Percentiles rank a stretch among this genome's conserved stretches.
These are phyloP conservation scores for Peucedramus taeniatus DNA, from an alignment of 2,113 vertebrate species.

Conservation along the genomic window DNA sequence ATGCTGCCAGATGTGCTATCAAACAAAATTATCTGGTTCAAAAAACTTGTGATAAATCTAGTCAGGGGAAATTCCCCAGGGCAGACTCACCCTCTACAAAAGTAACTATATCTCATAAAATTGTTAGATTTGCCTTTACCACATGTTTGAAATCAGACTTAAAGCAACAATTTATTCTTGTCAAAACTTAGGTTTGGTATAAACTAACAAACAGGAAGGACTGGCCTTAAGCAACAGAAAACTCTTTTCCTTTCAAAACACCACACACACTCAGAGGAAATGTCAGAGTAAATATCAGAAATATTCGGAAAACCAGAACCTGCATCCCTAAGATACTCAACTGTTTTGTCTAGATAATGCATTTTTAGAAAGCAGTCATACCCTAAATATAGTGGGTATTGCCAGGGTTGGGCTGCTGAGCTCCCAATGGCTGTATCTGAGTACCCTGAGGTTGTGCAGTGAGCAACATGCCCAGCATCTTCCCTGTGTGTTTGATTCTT, in stretches of 20 bases:
- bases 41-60: slow-evolving; percentile 73
- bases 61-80: slow-evolving; percentile 45
- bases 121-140: not conserved
- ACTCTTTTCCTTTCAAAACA: slow-evolving; percentile 52
- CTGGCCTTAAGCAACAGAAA: slow-evolving; percentile 29
- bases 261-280: not conserved
- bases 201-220: slow-evolving; percentile 49
- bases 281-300: slow-evolving; percentile 51
- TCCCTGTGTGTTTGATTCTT: not conserved
- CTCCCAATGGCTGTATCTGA: fast-evolving
- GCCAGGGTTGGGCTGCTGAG: not conserved
- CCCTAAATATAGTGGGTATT: not conserved
- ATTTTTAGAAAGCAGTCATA: slow-evolving; percentile 30
- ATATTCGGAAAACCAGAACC: slow-evolving; percentile 15
- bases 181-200: not conserved
- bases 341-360: slow-evolving; percentile 28
- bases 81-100: slow-evolving; percentile 34
- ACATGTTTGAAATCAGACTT: slow-evolving; percentile 36
- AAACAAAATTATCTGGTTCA: slow-evolving; percentile 72
- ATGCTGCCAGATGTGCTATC: slow-evolving; percentile 76
- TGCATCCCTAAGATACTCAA: slow-evolving; percentile 29
- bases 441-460: not conserved
- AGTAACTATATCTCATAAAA: slow-evolving; percentile 30
- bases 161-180: slow-evolving; percentile 16
- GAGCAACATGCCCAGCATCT: not conserved